Percentiles rank a stretch among this genome's conserved stretches.
Conservation (phyloP, 2,113 vertebrate species). For the Cyrtonyx montezumae region DNA sequence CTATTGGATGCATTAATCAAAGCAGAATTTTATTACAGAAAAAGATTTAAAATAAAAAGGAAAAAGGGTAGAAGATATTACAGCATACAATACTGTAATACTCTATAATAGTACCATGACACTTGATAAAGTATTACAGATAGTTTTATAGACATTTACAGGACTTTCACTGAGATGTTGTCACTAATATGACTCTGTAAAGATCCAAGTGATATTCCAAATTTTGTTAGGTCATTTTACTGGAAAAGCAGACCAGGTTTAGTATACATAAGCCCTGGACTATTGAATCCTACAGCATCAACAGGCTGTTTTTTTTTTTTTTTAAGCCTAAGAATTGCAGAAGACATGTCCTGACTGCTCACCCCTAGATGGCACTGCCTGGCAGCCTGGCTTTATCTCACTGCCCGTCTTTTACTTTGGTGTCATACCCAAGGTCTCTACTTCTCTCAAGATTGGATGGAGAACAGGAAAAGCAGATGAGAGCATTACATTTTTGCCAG, state of each 20-base stretch:
- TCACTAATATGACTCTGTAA: background rate
- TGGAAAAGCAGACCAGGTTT: background rate
- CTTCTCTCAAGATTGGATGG: background rate
- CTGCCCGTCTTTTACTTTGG: background rate
- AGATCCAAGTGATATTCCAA: background rate
- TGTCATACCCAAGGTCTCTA: background rate
- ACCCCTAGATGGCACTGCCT: conserved; percentile 69
- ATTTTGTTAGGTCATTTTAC: background rate
- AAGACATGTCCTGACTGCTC: background rate
- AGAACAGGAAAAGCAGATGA: background rate
- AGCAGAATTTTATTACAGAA: background rate
- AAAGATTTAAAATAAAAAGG: background rate
- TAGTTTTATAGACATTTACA: background rate
- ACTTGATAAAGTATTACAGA: background rate
- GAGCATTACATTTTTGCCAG: background rate
- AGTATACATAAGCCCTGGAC: rapidly evolving
- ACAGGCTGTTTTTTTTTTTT: background rate
- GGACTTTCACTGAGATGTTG: background rate
- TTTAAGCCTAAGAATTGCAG: rapidly evolving
- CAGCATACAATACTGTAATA: background rate
- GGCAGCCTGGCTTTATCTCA: background rate
- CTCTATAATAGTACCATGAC: background rate
- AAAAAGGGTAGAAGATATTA: background rate
- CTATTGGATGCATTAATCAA: background rate
- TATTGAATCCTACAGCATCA: background rate